Percentiles rank a stretch among this genome's conserved stretches.
Evolutionary conservation across 2,888 invertebrate genomes (phyloP).

Genomic region (Lasioglossum figueresi): DNA sequence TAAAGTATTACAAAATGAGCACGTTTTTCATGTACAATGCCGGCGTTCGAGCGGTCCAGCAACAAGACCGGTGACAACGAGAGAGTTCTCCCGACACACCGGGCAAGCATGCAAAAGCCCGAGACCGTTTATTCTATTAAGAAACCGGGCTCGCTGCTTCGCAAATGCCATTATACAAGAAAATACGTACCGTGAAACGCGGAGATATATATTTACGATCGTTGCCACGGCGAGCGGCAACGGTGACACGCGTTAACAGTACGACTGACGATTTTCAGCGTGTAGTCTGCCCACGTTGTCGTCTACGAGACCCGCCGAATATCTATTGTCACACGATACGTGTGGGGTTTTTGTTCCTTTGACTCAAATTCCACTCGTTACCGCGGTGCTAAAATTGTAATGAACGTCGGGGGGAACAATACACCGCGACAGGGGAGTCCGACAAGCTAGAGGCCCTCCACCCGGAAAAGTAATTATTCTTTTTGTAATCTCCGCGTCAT

Average conservation of each 20-base stretch:
- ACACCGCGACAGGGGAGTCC: not conserved
- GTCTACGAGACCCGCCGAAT: constrained; percentile 53
- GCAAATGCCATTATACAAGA: constrained; percentile 47
- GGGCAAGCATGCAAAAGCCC: constrained; percentile 27
- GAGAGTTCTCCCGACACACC: constrained; percentile 11
- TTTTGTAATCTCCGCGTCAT: not conserved
- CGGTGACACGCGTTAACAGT: constrained; percentile 64
- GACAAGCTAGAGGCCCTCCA: not conserved
- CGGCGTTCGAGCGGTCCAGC: not conserved
- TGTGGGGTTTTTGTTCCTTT: constrained; percentile 42
- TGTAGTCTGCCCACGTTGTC: constrained; percentile 63
- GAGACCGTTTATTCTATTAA: constrained; percentile 37
- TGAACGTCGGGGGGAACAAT: constrained; percentile 7
- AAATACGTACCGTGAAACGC: constrained; percentile 56
- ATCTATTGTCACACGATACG: constrained; percentile 63
- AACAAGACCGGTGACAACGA: constrained; percentile 17
- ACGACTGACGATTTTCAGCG: constrained; percentile 60
- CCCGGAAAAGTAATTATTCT: not conserved
- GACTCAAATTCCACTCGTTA: constrained; percentile 45
- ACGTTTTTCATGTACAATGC: not conserved
- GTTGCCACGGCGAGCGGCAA: constrained; percentile 32
- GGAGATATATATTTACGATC: constrained; percentile 50
- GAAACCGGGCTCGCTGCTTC: constrained; percentile 40
- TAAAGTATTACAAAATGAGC: constrained; percentile 10
- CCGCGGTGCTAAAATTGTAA: constrained; percentile 23